These are phyloP conservation scores for Ctena decussata DNA, from an alignment of 2,888 invertebrate genomes.

Conservation along the genomic window DNA sequence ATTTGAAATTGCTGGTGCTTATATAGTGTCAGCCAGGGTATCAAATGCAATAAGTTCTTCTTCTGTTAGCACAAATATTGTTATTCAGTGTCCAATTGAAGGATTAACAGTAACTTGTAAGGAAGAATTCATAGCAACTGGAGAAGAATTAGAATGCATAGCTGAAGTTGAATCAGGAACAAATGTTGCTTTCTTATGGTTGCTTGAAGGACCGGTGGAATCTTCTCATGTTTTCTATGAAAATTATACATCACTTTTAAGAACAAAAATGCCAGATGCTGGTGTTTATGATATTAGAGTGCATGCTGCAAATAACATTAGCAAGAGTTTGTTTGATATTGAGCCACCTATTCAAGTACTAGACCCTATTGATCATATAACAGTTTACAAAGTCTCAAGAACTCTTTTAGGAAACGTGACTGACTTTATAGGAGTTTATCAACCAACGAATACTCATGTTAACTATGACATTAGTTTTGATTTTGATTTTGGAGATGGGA, in stretches of 20 bases:
- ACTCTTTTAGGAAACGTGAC: slow-evolving; percentile 43
- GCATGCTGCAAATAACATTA: slow-evolving; percentile 55
- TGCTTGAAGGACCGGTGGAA: slow-evolving; percentile 50
- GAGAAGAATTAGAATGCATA: slow-evolving; percentile 63
- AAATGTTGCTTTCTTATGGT: slow-evolving; percentile 77
- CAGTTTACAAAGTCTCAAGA: slow-evolving; percentile 20
- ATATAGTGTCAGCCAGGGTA: slow-evolving; percentile 60
- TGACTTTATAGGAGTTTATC: slow-evolving; percentile 25
- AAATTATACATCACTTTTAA: slow-evolving; percentile 40
- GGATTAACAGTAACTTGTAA: slow-evolving; percentile 64
- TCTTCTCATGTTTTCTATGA: slow-evolving; percentile 11
- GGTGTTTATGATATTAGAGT: slow-evolving; percentile 54
- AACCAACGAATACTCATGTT: slow-evolving; percentile 14
- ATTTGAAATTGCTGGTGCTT: slow-evolving; percentile 68
- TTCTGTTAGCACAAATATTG: slow-evolving; percentile 45
- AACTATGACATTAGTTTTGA: slow-evolving; percentile 37
- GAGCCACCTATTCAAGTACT: slow-evolving; percentile 40
- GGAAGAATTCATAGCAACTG: slow-evolving; percentile 49
- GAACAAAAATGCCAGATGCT: slow-evolving; percentile 33
- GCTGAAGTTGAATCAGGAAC: slow-evolving; percentile 75
- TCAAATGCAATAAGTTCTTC: slow-evolving; percentile 68
- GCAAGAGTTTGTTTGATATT: slow-evolving; percentile 19
- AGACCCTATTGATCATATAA: slow-evolving; percentile 45
- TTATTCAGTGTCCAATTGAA: slow-evolving; percentile 69
- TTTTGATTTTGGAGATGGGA: slow-evolving; percentile 51